phyloP scores from a whole-genome alignment of 2,113 vertebrate genomes.

The Triplophysa rosa region DNA sequence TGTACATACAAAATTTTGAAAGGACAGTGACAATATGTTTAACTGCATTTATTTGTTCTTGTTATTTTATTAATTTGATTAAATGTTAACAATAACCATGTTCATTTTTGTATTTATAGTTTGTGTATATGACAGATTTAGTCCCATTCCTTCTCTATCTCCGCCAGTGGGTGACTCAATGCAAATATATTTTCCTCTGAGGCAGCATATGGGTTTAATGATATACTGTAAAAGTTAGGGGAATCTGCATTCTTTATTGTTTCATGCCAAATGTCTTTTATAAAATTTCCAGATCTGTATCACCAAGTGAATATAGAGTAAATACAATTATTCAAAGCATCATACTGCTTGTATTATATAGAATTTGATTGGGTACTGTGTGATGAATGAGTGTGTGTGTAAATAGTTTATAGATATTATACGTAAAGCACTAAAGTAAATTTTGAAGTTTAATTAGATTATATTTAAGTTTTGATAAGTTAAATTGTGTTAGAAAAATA shows the following conservation, averaged over 20 bases:
- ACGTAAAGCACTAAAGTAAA: not conserved
- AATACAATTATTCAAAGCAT: not conserved
- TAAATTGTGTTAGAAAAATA: not conserved
- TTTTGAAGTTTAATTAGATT: not conserved
- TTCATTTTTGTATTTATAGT: not conserved
- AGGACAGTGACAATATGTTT: too few relatives aligned
- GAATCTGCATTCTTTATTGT: constrained; percentile 8
- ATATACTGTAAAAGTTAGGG: constrained; percentile 40
- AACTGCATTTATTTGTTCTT: too few relatives aligned
- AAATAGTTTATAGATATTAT: not conserved
- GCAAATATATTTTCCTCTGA: constrained; percentile 44
- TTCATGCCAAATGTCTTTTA: constrained; percentile 52
- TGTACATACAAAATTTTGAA: too few relatives aligned
- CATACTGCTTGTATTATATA: not conserved
- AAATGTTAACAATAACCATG: too few relatives aligned
- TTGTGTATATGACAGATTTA: not conserved
- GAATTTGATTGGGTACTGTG: not conserved
- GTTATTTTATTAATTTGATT: too few relatives aligned
- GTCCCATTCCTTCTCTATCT: constrained; percentile 70
- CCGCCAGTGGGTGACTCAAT: constrained; percentile 71
- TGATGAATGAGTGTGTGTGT: not conserved
- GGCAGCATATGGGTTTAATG: constrained; percentile 57
- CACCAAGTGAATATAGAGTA: not conserved
- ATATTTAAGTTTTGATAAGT: not conserved
- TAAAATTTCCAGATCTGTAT: not conserved